Evolutionary conservation across 1,140 invertebrate species (phyloP).

Genomic region (Drosophila punjabiensis): DNA sequence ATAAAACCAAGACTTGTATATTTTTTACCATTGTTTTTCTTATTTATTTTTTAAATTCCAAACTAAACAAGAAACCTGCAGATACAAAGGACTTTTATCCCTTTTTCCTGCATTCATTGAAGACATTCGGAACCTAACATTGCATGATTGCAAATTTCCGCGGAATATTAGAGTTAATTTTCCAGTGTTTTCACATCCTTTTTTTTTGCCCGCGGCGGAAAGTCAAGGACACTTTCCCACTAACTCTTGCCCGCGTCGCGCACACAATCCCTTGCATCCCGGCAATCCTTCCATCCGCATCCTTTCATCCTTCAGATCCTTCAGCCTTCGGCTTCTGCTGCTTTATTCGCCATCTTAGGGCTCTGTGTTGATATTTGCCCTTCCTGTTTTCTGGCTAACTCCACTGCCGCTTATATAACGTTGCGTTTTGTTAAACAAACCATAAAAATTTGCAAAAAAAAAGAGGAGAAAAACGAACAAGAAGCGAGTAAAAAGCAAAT

Average conservation of each 20-base stretch:
- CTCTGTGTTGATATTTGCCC: slow-evolving; percentile 36
- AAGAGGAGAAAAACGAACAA: slow-evolving; percentile 12
- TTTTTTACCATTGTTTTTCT: background rate
- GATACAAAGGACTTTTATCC: slow-evolving; percentile 9
- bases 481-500: slow-evolving; percentile 25
- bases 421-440: slow-evolving; percentile 82
- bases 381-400: slow-evolving; percentile 52
- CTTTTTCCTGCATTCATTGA: slow-evolving; percentile 21
- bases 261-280: slow-evolving; percentile 25
- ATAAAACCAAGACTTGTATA: too few relatives aligned
- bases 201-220: background rate
- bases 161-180: slow-evolving; percentile 42
- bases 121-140: slow-evolving; percentile 14
- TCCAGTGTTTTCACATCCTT: slow-evolving; percentile 5
- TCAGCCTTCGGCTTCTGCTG: background rate
- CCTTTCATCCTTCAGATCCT: background rate
- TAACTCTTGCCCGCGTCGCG: slow-evolving; percentile 34
- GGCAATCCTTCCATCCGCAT: slow-evolving; percentile 30
- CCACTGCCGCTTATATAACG: slow-evolving; percentile 61
- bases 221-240: slow-evolving; percentile 52
- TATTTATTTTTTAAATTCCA: background rate
- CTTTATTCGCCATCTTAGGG: slow-evolving; percentile 13
- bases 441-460: slow-evolving; percentile 78
- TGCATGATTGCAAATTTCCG: slow-evolving; percentile 36
- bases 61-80: background rate